phyloP scores from a whole-genome alignment of 2,797 vertebrate genomes.

The Microctenopoma steveboyesi region DNA sequence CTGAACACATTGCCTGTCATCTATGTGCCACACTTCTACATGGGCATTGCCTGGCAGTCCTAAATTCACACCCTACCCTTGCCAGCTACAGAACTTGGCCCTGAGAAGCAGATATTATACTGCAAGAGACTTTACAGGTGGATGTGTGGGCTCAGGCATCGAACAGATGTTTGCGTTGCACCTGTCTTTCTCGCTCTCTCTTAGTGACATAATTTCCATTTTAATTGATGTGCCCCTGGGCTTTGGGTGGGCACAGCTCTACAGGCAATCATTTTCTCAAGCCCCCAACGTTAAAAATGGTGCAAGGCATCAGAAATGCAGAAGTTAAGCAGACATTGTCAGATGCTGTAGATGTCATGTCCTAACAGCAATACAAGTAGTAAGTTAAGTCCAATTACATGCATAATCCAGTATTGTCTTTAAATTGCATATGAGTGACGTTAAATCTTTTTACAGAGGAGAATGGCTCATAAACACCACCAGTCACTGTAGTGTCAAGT shows the following conservation, averaged over 20 bases:
- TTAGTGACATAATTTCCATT: conserved; percentile 74
- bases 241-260: conserved; percentile 64
- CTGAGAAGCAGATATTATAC: conserved; percentile 60
- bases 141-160: conserved; percentile 62
- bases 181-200: conserved; percentile 57
- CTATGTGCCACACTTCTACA: conserved; percentile 64
- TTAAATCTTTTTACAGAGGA: background rate
- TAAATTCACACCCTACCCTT: conserved; percentile 60
- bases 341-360: conserved; percentile 47
- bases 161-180: conserved; percentile 78
- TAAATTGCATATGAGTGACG: conserved; percentile 6
- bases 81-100: conserved; percentile 70
- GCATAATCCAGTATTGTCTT: conserved; percentile 25
- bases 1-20: conserved; percentile 75
- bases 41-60: conserved; percentile 62
- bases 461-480: conserved; percentile 2
- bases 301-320: conserved; percentile 48
- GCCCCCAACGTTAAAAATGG: conserved; percentile 45
- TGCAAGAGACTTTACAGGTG: conserved; percentile 59
- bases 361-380: conserved; percentile 28
- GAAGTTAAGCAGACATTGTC: conserved; percentile 51
- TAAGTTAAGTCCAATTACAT: conserved; percentile 26
- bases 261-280: conserved; percentile 54
- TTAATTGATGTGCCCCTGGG: conserved; percentile 74
- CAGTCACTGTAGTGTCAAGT: background rate